Evolutionary conservation across 2,113 vertebrate genomes (phyloP).

Genomic region (Cepphus grylle): DNA sequence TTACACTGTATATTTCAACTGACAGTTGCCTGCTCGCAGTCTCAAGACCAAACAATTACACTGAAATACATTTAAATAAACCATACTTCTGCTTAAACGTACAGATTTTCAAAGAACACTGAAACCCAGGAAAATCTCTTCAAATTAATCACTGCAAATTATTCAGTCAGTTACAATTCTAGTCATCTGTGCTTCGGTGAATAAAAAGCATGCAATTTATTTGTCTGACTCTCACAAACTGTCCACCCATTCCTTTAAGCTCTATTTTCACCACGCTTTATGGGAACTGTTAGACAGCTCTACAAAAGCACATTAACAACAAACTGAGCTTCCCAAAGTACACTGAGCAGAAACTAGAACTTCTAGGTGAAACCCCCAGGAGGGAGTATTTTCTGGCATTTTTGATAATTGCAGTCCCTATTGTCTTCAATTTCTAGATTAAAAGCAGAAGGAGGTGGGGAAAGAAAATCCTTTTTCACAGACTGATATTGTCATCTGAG

Average conservation of each 20-base stretch:
- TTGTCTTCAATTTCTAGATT: conserved; percentile 28
- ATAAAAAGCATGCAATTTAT: conserved; percentile 27
- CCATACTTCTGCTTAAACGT: background rate
- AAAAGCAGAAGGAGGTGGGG: background rate
- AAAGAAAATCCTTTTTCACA: conserved; percentile 32
- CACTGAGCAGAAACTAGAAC: background rate
- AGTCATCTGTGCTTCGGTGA: background rate
- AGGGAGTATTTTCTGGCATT: background rate
- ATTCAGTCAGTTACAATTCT: background rate
- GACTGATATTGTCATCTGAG: background rate
- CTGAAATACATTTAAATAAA: background rate
- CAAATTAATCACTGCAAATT: conserved; percentile 21
- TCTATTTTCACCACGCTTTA: background rate
- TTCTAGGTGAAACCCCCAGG: background rate
- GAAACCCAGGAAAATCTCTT: background rate
- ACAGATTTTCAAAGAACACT: background rate
- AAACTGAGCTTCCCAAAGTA: background rate
- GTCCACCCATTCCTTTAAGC: conserved; percentile 38
- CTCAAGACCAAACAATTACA: background rate
- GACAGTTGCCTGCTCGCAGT: background rate
- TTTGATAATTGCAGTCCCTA: background rate
- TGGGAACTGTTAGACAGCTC: background rate
- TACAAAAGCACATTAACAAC: background rate
- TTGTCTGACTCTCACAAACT: conserved; percentile 13
- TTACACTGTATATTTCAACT: background rate